Evolutionary conservation across 2,797 vertebrate species (phyloP).

Genomic region (Odontamblyopus lacepedii): DNA sequence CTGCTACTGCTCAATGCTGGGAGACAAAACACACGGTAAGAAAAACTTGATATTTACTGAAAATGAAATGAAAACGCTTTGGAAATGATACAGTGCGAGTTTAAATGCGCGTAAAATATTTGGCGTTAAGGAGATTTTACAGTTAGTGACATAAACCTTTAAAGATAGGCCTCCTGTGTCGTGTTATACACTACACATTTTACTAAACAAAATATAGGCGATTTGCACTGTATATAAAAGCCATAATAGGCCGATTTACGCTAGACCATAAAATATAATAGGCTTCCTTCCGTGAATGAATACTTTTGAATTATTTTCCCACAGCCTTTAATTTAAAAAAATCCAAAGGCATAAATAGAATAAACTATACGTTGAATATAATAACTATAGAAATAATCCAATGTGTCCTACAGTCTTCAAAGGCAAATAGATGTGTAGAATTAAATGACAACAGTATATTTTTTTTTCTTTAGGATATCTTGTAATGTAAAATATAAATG

Average conservation of each 20-base stretch:
- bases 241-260: not conserved
- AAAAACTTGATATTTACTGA: not conserved
- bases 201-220: not conserved
- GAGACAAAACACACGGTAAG: slow-evolving; percentile 74
- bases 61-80: not conserved
- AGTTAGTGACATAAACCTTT: not conserved
- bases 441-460: too few relatives aligned
- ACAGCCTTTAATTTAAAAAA: too few relatives aligned
- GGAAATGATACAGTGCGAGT: not conserved
- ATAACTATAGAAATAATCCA: too few relatives aligned
- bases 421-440: too few relatives aligned
- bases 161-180: not conserved
- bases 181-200: not conserved
- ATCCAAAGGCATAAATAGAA: too few relatives aligned
- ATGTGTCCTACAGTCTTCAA: too few relatives aligned
- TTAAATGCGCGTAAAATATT: not conserved
- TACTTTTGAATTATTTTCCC: too few relatives aligned
- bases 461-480: too few relatives aligned
- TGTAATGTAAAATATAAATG: too few relatives aligned
- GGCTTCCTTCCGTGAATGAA: too few relatives aligned
- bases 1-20: slow-evolving; percentile 62
- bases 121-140: not conserved
- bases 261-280: not conserved
- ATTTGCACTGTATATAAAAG: too few relatives aligned
- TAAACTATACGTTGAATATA: too few relatives aligned